Evolutionary conservation across 2,113 vertebrate species (phyloP), one percentile per base, ranked within the genome.

Genomic region (Coreoperca whiteheadi): DNA sequence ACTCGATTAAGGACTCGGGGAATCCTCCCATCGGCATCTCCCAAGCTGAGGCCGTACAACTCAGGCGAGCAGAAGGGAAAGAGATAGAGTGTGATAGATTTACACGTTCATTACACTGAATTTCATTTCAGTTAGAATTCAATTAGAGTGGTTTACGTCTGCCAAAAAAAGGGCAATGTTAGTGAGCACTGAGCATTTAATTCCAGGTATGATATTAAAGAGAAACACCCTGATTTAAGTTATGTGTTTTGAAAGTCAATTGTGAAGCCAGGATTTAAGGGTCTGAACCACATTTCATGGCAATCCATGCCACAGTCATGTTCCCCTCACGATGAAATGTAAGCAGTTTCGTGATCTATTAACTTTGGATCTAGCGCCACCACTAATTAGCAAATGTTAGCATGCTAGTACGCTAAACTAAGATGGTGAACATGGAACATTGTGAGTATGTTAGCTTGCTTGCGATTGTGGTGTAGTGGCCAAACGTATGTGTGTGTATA

Each of bases 1-100:
- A 89, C 32, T 82, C 21, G 6, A 46, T 34, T 0, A 18, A 66
- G 30, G 70, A 54, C 72, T 69, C 61, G 1, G 56, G 67, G 69
- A 89, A 87, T 3, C 6, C 70, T 32, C 48, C 20, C 69, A 37
- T 73, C 85, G 70, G 71, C 72, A 21, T 73, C 70, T 82, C 34
- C 41, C 50, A 65, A 64, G 28, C 72, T 80, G 83, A 77, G 63
- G 70, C 76, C 77, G 87, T 83, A 79, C n/a, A 64, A 72, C 15
- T 32, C 50, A 4, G n/a, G 23, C 12, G n/a, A 30, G 41, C 65
- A 11, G 15, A 20, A 48, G 64, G 21, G 28, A 18, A 56, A 37
- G 76, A 56, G 53, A 43, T 4, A n/a, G 18, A 34, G 59, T n/a
- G 20, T 64, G 23, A 3, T 8, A 28, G 48, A 46, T 53, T 48